Conservation (phyloP, 2,113 vertebrate genomes). For the Anhinga rufa region DNA sequence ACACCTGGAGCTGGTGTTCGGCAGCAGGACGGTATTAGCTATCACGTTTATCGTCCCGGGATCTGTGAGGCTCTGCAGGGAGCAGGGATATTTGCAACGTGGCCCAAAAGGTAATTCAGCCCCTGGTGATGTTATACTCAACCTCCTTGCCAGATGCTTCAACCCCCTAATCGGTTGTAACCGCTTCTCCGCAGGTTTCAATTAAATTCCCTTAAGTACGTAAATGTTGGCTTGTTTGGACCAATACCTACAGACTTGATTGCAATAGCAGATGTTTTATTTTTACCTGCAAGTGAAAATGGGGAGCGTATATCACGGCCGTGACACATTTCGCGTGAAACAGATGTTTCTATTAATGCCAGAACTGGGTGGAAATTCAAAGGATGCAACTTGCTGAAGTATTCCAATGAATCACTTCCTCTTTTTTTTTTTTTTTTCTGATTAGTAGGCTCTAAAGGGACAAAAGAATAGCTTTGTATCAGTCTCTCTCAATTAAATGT, state of each 20-base stretch:
- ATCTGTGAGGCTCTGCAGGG: neutral
- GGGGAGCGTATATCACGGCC: neutral
- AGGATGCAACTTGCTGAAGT: conserved; percentile 21
- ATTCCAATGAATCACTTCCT: conserved; percentile 12
- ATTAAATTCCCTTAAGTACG: neutral
- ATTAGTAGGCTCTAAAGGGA: conserved; percentile 31
- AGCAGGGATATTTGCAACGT: rapidly evolving
- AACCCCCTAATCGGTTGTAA: neutral
- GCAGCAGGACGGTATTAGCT: neutral
- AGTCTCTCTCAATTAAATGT: conserved; percentile 44
- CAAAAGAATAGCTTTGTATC: conserved; percentile 49
- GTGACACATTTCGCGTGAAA: neutral
- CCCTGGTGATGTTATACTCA: neutral
- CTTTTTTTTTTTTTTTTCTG: neutral
- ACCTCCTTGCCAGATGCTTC: conserved; percentile 2
- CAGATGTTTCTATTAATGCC: conserved; percentile 50
- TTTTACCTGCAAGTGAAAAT: neutral
- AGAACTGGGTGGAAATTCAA: conserved; percentile 17
- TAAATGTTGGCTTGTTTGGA: neutral
- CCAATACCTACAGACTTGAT: neutral
- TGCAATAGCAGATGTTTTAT: conserved; percentile 35
- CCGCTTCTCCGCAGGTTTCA: neutral
- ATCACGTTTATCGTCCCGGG: rapidly evolving
- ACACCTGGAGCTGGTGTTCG: neutral
- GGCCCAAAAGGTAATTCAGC: neutral